phyloP scores from a whole-genome alignment of 2,113 vertebrate genomes.

The Gasterosteus aculeatus region DNA sequence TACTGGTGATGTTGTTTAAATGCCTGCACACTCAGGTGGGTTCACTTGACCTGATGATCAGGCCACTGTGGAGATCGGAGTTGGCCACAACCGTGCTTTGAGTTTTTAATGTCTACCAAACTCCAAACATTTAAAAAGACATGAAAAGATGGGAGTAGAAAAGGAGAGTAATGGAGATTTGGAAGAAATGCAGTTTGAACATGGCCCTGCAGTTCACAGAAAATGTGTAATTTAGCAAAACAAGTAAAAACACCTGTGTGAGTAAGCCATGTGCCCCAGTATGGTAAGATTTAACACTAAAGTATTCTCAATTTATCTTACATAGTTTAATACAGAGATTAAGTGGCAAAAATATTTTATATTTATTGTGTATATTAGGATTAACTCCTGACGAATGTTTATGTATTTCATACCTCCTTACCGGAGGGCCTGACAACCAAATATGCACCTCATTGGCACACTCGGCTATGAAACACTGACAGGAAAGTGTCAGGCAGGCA shows the following conservation, averaged over 20 bases:
- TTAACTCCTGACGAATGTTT: neutral
- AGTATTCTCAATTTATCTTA: neutral
- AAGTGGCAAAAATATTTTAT: neutral
- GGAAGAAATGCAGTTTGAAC: neutral
- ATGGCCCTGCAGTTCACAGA: neutral
- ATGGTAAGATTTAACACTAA: neutral
- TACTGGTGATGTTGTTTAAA: too few relatives aligned
- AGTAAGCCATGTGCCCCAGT: neutral
- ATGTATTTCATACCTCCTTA: neutral
- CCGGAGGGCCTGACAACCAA: neutral
- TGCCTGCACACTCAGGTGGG: neutral
- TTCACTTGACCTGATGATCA: neutral
- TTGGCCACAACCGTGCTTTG: neutral
- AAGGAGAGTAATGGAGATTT: neutral
- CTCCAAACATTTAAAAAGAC: neutral
- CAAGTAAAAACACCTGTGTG: neutral
- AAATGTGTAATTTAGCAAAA: neutral
- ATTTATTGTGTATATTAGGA: neutral
- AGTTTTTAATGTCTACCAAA: neutral
- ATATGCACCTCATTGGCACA: neutral
- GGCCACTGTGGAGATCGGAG: neutral
- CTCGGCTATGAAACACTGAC: neutral
- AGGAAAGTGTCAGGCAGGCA: neutral
- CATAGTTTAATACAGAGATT: neutral
- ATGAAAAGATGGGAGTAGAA: neutral